These are phyloP conservation scores for Acanthurus lineatus DNA, from an alignment of 2,797 vertebrate genomes.

Conservation along the genomic window DNA sequence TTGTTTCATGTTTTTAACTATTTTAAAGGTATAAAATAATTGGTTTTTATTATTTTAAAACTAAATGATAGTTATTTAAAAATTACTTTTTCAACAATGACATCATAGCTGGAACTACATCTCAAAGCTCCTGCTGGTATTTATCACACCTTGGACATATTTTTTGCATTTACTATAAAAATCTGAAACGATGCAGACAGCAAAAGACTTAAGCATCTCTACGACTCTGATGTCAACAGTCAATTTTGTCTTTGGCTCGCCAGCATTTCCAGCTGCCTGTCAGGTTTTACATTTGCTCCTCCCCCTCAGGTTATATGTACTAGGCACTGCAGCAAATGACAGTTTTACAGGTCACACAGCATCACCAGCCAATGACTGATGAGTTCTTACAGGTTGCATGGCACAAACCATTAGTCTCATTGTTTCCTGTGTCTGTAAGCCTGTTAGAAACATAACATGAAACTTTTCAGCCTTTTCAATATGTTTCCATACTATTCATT, in stretches of 20 bases:
- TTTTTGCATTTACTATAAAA: constrained; percentile 22
- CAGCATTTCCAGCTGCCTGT: constrained; percentile 45
- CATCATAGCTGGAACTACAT: constrained; percentile 12
- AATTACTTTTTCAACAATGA: neutral
- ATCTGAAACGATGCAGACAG: constrained; percentile 4
- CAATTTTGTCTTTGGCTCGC: constrained; percentile 43
- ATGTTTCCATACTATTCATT: constrained; percentile 56
- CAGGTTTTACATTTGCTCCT: constrained; percentile 56
- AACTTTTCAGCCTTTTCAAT: constrained; percentile 51
- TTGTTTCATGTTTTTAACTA: neutral
- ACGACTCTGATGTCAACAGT: constrained; percentile 43
- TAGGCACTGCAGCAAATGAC: constrained; percentile 54
- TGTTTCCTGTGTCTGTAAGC: constrained; percentile 40
- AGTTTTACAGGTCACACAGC: constrained; percentile 55
- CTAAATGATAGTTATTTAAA: neutral
- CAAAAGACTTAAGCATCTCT: constrained; percentile 7
- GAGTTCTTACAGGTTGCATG: constrained; percentile 51
- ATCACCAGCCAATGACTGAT: constrained; percentile 73
- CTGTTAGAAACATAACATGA: constrained; percentile 28
- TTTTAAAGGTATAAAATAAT: constrained; percentile 2
- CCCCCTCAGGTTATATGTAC: constrained; percentile 68
- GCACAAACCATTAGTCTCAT: constrained; percentile 54
- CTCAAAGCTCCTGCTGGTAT: constrained; percentile 23
- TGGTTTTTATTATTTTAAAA: neutral
- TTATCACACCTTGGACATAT: constrained; percentile 11